Evolutionary conservation across 2,888 invertebrate genomes (phyloP).

Genomic region (Carterocephalus palaemon): DNA sequence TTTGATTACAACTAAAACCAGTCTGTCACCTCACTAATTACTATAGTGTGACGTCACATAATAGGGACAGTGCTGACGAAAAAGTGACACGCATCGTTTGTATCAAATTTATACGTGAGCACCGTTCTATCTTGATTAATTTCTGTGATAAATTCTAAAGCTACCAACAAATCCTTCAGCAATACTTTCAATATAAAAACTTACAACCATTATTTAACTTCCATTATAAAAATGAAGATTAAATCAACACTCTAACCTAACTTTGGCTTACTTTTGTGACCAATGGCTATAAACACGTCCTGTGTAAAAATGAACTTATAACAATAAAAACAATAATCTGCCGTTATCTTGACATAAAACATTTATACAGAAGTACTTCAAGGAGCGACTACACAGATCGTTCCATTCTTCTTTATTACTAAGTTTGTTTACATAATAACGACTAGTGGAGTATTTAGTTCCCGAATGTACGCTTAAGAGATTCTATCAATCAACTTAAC

Average conservation of each 20-base stretch:
- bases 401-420: neutral
- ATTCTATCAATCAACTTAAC: constrained; percentile 49
- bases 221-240: constrained; percentile 34
- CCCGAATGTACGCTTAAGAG: constrained; percentile 46
- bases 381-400: neutral
- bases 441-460: constrained; percentile 54
- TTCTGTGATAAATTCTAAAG: too few species aligned
- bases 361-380: neutral
- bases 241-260: constrained; percentile 42
- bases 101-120: too few species aligned
- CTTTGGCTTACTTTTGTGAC: constrained; percentile 71
- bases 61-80: too few species aligned
- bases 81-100: too few species aligned
- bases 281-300: constrained; percentile 39
- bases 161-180: too few species aligned
- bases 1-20: too few species aligned
- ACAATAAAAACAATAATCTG: too few species aligned
- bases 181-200: constrained; percentile 13
- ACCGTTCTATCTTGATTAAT: too few species aligned
- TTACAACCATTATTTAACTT: neutral
- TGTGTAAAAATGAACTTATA: neutral
- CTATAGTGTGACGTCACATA: too few species aligned
- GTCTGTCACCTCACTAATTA: too few species aligned
- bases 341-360: too few species aligned
- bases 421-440: constrained; percentile 14